Conservation (phyloP, 92 coral and sea anemone genomes). For the Desmophyllum pertusum region DNA sequence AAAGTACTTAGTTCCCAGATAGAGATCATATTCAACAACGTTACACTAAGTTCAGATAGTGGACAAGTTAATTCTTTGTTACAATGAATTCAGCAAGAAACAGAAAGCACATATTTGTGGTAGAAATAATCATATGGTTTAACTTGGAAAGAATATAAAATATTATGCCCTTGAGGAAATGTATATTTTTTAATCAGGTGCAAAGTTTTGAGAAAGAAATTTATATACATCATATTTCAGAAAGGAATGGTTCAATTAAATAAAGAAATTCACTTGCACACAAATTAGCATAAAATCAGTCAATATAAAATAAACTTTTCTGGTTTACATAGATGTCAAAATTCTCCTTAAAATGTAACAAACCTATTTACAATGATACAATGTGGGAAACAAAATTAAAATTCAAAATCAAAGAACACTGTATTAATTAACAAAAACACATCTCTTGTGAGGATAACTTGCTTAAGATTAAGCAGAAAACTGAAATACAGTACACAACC, state of each 20-base stretch:
- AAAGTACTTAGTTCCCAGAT: too few species aligned
- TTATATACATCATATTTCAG: not conserved
- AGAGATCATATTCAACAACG: too few species aligned
- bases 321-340: not conserved
- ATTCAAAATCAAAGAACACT: not conserved
- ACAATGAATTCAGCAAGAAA: too few species aligned
- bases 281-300: constrained; percentile 1
- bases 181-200: too few species aligned
- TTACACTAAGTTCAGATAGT: too few species aligned
- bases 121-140: too few species aligned
- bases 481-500: not conserved
- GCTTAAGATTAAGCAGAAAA: not conserved
- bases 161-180: too few species aligned
- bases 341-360: not conserved
- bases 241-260: not conserved
- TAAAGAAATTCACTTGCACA: not conserved
- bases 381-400: not conserved
- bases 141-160: too few species aligned
- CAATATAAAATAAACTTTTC: not conserved
- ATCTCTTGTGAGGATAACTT: not conserved
- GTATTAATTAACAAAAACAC: not conserved
- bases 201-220: not conserved
- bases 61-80: too few species aligned
- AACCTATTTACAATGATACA: not conserved
- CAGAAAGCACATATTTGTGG: too few species aligned